A percentile compares a stretch with the other conserved stretches of the same genome.
Evolutionary conservation across 2,797 vertebrate genomes (phyloP).

Genomic region (Clamator glandarius): DNA sequence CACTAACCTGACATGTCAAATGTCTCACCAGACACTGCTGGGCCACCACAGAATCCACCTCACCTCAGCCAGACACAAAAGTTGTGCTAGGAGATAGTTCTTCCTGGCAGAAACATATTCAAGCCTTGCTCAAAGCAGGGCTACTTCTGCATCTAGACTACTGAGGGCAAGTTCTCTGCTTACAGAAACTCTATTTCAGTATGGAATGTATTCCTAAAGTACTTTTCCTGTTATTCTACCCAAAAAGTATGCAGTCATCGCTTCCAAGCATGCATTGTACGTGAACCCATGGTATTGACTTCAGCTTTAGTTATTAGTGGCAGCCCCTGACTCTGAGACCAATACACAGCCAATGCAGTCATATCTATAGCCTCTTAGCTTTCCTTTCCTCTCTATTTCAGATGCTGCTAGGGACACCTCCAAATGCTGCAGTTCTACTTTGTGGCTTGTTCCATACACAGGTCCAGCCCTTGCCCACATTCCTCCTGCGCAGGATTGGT

Average conservation of each 20-base stretch:
- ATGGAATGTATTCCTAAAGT: background rate
- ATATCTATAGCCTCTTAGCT: background rate
- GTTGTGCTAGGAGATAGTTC: background rate
- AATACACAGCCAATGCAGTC: background rate
- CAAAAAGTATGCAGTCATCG: background rate
- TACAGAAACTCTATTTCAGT: background rate
- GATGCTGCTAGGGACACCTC: background rate
- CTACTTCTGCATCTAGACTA: background rate
- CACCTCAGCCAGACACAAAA: background rate
- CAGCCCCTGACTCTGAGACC: background rate
- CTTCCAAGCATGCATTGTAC: background rate
- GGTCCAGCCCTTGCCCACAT: background rate
- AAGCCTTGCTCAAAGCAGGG: background rate
- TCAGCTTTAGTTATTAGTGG: background rate
- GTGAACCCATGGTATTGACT: background rate
- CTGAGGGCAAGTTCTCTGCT: background rate
- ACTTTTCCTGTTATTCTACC: background rate
- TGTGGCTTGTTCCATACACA: background rate
- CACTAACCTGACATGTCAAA: accelerated
- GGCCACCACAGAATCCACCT: accelerated
- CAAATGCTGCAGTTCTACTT: background rate
- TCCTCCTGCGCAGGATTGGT: background rate
- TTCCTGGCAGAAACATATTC: background rate
- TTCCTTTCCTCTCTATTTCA: background rate
- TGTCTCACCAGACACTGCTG: background rate